Base-by-base conservation (phyloP, 1,140 invertebrate genomes). In the Solen grandis region DNA sequence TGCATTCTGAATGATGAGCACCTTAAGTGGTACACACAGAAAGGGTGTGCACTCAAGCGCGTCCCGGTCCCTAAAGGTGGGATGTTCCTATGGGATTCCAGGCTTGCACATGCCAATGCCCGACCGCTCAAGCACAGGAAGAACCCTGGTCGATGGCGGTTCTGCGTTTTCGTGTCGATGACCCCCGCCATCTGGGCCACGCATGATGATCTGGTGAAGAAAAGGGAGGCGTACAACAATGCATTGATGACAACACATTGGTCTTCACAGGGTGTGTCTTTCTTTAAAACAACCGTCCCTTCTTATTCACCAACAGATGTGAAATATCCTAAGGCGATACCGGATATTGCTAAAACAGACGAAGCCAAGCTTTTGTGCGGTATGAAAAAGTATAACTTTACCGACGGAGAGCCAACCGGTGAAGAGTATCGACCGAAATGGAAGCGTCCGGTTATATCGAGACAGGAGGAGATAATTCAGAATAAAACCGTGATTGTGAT, bases 161-260 rank as follows among this genome's bases (percentile, higher is more conserved):
- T 83, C 70, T 87, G 86, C 25, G 82, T 88, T 8, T 88, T 89
- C 62, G 87, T 88, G 1, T 88, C 83, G 38, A 89, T 89, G 88
- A 81, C 85, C 13, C 88, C 88, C 2, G 88, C 88, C 0, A 65
- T 74, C 0, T 89, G 88, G 88, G 86, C 86, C 2, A 68, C 27
- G 5, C 29, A 62, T n/a, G 57, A 82, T n/a, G 85, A 88, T 50
- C 33, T 88, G 31, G 29, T 55, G 5, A 63, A 73, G 19, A 87
- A 85, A 46, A 72, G 65, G 54, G 63, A 85, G 25, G 86, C 85
- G 1, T 89, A 89, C 69, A 36, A 68, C 16, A 74, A 84, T 4
- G n/a, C 85, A 31, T 59, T 65, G 10, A 78, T 88, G 70, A 89
- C 88, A 0, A 69, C 85, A 1, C 88, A 89, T 72, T 89, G 88